Base-by-base conservation (phyloP, 2,888 invertebrate species). In the Drepana falcataria region DNA sequence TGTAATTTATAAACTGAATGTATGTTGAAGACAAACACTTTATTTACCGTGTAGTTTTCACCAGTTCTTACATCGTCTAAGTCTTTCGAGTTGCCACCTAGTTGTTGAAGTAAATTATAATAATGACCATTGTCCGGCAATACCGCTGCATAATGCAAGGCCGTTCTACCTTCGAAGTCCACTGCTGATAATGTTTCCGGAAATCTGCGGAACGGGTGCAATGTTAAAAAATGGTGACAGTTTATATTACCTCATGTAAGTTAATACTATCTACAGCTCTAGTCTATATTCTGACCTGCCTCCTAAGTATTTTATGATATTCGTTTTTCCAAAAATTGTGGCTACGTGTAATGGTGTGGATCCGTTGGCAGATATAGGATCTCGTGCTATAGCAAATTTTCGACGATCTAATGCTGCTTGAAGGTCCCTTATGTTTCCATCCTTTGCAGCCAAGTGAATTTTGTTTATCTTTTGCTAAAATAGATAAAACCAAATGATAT, bases 311-410 rank as follows among this genome's bases (percentile, higher is more conserved):
- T 95, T 92, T 44, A 95, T 93, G 5, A 95, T 93, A 81, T 95
- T 95, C 4, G 95, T 95, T 84, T 96, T 95, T 35, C 96, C 96
- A 83, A 96, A 96, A 59, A 96, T 91, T 0, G 95, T 95, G 1
- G 97, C 97, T 7, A 96, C 95, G 81, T 98, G 98, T 57, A 98
- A 89, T 0, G 97, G 96, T 2, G 97, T 95, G 34, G 96, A 94
- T 2, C 97, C 96, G 68, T 95, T 94, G 0, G 95, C 94, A n/a
- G 96, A 95, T 63, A 94, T 92, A 58, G 95, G 94, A 81, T 98
- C 97, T 67, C 95, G 94, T 34, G 98, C 97, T 59, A 97, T 94
- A 1, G 97, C 97, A 78, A 98, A 96, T 92, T 97, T 97, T 75
- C 97, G 94, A 64, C 98, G 91, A 84, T 98, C 96, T 71, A 97